Evolutionary conservation across 1,140 invertebrate species (phyloP).

Genomic region (Drosophila gunungcola): DNA sequence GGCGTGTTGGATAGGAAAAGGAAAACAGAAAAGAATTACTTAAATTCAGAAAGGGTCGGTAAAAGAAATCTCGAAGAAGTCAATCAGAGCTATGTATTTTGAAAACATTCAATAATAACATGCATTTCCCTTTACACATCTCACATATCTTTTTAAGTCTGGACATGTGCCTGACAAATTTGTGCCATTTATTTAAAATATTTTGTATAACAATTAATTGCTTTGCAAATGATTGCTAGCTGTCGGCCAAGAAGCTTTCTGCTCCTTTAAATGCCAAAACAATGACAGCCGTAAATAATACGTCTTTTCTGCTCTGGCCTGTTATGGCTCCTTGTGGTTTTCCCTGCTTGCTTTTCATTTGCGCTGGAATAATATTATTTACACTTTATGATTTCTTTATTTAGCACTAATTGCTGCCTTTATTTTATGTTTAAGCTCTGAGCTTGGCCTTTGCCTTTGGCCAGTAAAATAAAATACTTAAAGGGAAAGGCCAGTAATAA

Average conservation of each 20-base stretch:
- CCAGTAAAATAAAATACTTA: conserved; percentile 21
- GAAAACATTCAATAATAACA: not conserved
- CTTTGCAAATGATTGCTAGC: conserved; percentile 50
- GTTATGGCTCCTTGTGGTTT: conserved; percentile 11
- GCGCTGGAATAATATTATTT: conserved; percentile 68
- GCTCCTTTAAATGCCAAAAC: conserved; percentile 60
- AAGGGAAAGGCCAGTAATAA: conserved; percentile 16
- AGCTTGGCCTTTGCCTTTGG: conserved; percentile 13
- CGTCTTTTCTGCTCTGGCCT: not conserved
- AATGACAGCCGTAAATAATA: conserved; percentile 73
- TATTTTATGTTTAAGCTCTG: conserved; percentile 29
- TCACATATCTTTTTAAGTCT: not conserved
- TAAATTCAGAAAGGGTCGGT: not conserved
- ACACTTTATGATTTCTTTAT: conserved; percentile 81
- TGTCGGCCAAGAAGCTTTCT: conserved; percentile 40
- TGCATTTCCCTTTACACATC: not conserved
- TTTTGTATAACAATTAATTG: conserved; percentile 67
- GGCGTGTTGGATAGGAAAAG: not conserved
- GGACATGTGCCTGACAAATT: conserved; percentile 22
- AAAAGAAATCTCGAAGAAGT: not conserved
- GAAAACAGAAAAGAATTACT: not conserved
- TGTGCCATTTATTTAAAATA: conserved; percentile 48
- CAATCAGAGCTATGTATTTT: not conserved
- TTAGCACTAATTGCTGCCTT: conserved; percentile 76
- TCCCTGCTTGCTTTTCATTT: conserved; percentile 67